These are phyloP conservation scores for Stenurella melanura DNA, from an alignment of 2,888 invertebrate species.

Conservation along the genomic window DNA sequence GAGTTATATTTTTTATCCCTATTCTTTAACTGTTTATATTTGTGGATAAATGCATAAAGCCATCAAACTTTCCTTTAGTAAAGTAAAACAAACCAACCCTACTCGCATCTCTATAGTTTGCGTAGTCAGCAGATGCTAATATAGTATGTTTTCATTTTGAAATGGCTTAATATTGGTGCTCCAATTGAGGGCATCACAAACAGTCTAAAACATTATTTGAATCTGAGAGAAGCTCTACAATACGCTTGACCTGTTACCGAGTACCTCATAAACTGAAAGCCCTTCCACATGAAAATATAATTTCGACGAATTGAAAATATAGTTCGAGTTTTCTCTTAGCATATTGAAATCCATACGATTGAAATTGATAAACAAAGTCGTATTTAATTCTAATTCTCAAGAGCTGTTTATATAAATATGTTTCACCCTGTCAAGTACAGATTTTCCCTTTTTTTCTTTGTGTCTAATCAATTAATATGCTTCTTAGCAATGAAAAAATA, in stretches of 20 bases:
- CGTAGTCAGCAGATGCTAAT: constrained; percentile 11
- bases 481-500: too few species aligned
- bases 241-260: constrained; percentile 61
- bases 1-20: not conserved
- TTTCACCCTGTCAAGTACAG: too few species aligned
- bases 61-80: not conserved
- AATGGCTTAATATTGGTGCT: constrained; percentile 34
- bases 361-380: not conserved
- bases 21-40: not conserved
- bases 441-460: too few species aligned
- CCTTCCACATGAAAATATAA: constrained; percentile 35
- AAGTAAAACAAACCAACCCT: not conserved
- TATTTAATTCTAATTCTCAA: too few species aligned
- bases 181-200: constrained; percentile 39
- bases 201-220: constrained; percentile 60
- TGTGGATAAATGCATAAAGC: not conserved
- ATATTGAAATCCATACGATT: not conserved
- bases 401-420: too few species aligned
- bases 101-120: not conserved
- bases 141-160: constrained; percentile 29
- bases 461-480: too few species aligned
- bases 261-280: constrained; percentile 52
- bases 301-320: constrained; percentile 10
- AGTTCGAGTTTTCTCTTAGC: not conserved
- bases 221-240: constrained; percentile 63